phyloP scores from a whole-genome alignment of 2,113 vertebrate species.

The Varanus komodoensis region DNA sequence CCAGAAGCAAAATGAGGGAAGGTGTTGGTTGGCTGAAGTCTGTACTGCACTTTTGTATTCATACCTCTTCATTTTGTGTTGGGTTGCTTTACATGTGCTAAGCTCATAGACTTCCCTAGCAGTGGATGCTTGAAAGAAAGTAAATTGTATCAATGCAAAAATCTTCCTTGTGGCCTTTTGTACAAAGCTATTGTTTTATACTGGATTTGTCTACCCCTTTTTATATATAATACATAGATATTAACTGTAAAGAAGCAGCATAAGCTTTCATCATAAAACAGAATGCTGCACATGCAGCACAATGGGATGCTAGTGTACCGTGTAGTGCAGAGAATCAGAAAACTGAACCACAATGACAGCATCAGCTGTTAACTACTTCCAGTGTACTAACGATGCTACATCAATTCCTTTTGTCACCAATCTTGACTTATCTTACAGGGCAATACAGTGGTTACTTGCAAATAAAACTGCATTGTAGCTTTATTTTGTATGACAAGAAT shows the following conservation, averaged over 20 bases:
- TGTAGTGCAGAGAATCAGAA: neutral
- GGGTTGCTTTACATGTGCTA: constrained; percentile 29
- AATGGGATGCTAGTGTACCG: neutral
- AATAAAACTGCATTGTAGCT: neutral
- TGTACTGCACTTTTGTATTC: constrained; percentile 25
- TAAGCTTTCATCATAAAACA: neutral
- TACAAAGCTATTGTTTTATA: constrained; percentile 32
- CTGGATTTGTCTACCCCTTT: constrained; percentile 17
- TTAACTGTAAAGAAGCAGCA: constrained; percentile 5
- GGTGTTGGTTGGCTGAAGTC: constrained; percentile 4
- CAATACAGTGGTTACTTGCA: neutral
- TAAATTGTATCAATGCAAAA: neutral
- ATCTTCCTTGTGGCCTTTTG: neutral
- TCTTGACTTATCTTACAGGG: neutral
- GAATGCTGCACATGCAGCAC: neutral
- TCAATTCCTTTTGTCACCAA: neutral
- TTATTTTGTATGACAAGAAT: neutral
- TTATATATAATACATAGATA: neutral
- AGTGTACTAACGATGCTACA: neutral
- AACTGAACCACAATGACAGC: neutral
- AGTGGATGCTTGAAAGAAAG: neutral
- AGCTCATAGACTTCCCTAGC: neutral
- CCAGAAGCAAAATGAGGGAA: neutral
- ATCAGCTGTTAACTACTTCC: neutral
- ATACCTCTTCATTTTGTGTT: neutral